phyloP scores from a whole-genome alignment of 2,888 invertebrate species.

The Hypercompe scribonia region DNA sequence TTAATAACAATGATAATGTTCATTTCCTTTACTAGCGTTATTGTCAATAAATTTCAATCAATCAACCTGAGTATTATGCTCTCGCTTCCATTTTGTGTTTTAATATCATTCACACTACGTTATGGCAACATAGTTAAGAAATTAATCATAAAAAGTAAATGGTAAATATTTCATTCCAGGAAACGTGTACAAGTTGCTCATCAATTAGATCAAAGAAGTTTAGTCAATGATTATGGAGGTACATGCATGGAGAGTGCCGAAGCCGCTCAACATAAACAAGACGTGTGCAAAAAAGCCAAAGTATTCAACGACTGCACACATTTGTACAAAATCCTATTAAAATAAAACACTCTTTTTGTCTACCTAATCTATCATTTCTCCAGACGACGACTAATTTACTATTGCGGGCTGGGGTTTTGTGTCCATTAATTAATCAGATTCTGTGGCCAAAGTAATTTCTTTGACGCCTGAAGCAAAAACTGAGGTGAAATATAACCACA shows the following conservation, averaged over 20 bases:
- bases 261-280: slow-evolving; percentile 75
- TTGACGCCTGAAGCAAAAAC: slow-evolving; percentile 29
- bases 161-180: slow-evolving; percentile 55
- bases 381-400: slow-evolving; percentile 21
- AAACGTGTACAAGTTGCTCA: slow-evolving; percentile 71
- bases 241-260: slow-evolving; percentile 76
- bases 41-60: too few species aligned
- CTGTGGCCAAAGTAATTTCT: slow-evolving; percentile 18
- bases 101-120: neutral
- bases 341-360: slow-evolving; percentile 46
- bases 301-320: slow-evolving; percentile 82
- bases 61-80: too few species aligned
- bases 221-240: slow-evolving; percentile 62
- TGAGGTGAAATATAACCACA: slow-evolving; percentile 22
- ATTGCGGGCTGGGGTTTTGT: slow-evolving; percentile 24
- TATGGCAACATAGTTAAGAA: neutral
- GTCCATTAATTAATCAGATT: slow-evolving; percentile 38
- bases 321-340: slow-evolving; percentile 71
- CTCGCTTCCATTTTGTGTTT: too few species aligned
- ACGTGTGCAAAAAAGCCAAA: slow-evolving; percentile 81
- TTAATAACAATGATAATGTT: too few species aligned
- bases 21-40: too few species aligned
- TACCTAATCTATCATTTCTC: slow-evolving; percentile 11
- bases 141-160: neutral
- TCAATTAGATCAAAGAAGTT: slow-evolving; percentile 59